Evolutionary conservation across 2,797 vertebrate genomes (phyloP).

Genomic region (Cheirogaleus major): DNA sequence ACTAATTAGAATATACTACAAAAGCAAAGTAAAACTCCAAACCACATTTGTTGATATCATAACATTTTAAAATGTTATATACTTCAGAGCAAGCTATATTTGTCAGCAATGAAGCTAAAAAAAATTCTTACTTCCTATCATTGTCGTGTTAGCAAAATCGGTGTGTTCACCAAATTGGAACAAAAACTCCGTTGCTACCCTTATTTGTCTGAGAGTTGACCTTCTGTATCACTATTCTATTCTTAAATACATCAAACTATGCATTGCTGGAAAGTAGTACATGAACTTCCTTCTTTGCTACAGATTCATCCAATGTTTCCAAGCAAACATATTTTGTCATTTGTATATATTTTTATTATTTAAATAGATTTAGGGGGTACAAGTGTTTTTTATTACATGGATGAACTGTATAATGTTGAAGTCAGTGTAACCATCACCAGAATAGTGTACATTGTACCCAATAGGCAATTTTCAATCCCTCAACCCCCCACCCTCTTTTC

Average conservation of each 20-base stretch:
- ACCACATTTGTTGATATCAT: neutral
- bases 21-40: neutral
- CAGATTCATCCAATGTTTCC: neutral
- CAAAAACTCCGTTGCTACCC: neutral
- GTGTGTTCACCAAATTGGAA: neutral
- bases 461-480: too few species aligned
- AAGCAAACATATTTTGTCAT: neutral
- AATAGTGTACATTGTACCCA: neutral
- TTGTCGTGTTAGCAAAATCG: neutral
- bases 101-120: constrained; percentile 39
- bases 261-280: neutral
- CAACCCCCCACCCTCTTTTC: neutral
- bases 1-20: neutral
- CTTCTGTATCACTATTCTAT: neutral
- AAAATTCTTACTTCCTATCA: neutral
- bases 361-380: neutral
- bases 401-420: neutral
- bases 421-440: neutral
- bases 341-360: neutral
- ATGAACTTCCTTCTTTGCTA: neutral
- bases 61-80: neutral
- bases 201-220: neutral
- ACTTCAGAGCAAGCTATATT: neutral
- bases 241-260: neutral
- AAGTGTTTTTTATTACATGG: neutral